phyloP scores from a whole-genome alignment of 2,888 invertebrate species.

The Drosophila neonasuta region DNA sequence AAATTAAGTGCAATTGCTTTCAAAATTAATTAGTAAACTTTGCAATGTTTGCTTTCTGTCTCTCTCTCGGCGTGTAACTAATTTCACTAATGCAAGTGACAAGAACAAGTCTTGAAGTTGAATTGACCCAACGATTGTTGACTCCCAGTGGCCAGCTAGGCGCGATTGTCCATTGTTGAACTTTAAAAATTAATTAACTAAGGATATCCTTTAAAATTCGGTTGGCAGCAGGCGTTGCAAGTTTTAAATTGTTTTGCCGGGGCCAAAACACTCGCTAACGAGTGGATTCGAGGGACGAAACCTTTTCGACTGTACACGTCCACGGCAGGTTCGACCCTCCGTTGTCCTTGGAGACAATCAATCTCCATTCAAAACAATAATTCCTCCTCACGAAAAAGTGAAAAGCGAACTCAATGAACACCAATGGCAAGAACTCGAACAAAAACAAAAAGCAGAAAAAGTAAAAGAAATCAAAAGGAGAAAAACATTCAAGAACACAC shows the following conservation, averaged over 20 bases:
- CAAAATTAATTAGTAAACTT: conserved; percentile 70
- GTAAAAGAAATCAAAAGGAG: background rate
- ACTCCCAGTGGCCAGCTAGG: conserved; percentile 20
- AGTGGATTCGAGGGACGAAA: conserved; percentile 34
- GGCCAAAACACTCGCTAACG: conserved; percentile 43
- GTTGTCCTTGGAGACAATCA: conserved; percentile 80
- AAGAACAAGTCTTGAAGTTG: conserved; percentile 30
- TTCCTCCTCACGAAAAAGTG: conserved; percentile 60
- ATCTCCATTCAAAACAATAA: conserved; percentile 79
- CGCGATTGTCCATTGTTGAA: conserved; percentile 56
- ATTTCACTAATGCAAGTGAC: conserved; percentile 75
- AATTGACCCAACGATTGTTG: conserved; percentile 57
- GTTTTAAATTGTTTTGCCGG: conserved; percentile 54
- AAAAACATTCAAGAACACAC: conserved; percentile 37
- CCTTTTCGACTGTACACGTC: conserved; percentile 53
- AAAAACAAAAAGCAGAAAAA: conserved; percentile 10
- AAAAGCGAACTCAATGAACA: conserved; percentile 67
- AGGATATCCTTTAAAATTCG: conserved; percentile 64
- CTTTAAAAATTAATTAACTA: conserved; percentile 76
- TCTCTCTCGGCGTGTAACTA: conserved; percentile 36
- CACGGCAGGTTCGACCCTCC: conserved; percentile 26
- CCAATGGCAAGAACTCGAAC: conserved; percentile 30
- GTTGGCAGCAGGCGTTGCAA: conserved; percentile 32
- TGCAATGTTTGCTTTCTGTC: conserved; percentile 14
- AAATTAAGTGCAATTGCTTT: conserved; percentile 60